Evolutionary conservation across 2,113 vertebrate genomes (phyloP), one percentile per base, ranked within the genome.

Genomic region (Marmota flaviventris): DNA sequence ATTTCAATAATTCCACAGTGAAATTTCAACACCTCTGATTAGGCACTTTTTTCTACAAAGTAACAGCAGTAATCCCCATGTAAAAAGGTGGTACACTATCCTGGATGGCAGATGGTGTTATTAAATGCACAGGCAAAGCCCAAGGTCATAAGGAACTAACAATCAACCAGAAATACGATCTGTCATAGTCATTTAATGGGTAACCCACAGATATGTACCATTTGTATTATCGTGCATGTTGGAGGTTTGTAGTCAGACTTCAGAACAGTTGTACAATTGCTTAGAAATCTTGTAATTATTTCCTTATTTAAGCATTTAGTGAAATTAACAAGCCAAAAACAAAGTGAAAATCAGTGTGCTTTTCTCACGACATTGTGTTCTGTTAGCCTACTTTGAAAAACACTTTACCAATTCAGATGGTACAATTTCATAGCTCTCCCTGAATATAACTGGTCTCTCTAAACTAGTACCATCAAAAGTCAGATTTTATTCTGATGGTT

Each of bases 91-190:
- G 77, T 48, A 63, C 94, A 90, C 96, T 96, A 79, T 93, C n/a
- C 82, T 42, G 97, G 96, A 97, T 79, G 95, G 96, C 98, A 98
- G 98, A 98, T 98, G 98, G 96, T 98, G 97, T 98, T 97, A 97
- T 97, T 98, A 98, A 98, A 98, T 95, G 98, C 96, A 85, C 96
- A 95, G 96, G 94, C 98, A 97, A 98, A 98, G 97, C 98, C 98
- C 97, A 97, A 98, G 97, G 98, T 98, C 98, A 91, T 91, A 96
- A 97, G 84, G 85, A 97, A 97, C 96, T 97, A 98, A 98, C 98
- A 98, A 96, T 97, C 97, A 98, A 97, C 96, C 93, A 98, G 98
- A 97, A 98, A 97, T 95, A 96, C 53, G 95, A 96, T 96, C 98
- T 98, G 51, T 96, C 97, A 86, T 51, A 73, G 39, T 39, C 24